Base-by-base conservation (phyloP, 2,113 vertebrate species). In the Pungitius pungitius region DNA sequence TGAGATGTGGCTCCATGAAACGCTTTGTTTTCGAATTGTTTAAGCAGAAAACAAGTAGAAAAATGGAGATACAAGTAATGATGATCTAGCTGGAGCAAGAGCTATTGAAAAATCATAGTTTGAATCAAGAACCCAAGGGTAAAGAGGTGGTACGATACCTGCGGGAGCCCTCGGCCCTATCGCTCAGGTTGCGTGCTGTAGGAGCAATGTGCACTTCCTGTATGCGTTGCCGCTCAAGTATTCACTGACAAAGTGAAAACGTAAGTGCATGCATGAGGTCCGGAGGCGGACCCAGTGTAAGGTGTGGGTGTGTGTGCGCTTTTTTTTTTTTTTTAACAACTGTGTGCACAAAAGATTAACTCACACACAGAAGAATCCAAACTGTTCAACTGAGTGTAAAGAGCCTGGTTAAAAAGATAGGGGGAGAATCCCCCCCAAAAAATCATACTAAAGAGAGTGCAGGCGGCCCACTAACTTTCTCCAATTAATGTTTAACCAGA, bases 221-320 rank as follows among this genome's bases (percentile, higher is more conserved):
- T 87, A 73, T 86, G 85, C 51, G 64, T 69, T 81, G 80, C 77
- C 61, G 80, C 85, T 90, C 83, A 85, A 88, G 81, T 81, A 67
- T 56, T 89, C 79, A 69, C 87, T 81, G 88, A 91, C 91, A 92
- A 93, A 93, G 73, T 87, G 91, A 94, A 92, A 94, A 88, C 61
- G 83, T 77, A 86, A 88, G 77, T 84, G 87, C 82, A 81, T 56
- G 73, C 82, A 85, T 80, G 84, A 87, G 82, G 81, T 83, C 69
- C 73, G 83, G 87, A 81, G 90, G 93, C 87, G 70, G 92, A 73
- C 20, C 86, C 63, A 56, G 8, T 15, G 10, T 17, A 65, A 88
- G 80, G 85, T 74, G 78, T 67, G 88, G 55, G 59, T 22, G 42
- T 20, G 1, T 60, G 22, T 61, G 15, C 37, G 39, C 13, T 8